Evolutionary conservation across 1,140 invertebrate species (phyloP), one percentile per base, ranked within the genome.

Genomic region (Mycetomoellerius zeteki): DNA sequence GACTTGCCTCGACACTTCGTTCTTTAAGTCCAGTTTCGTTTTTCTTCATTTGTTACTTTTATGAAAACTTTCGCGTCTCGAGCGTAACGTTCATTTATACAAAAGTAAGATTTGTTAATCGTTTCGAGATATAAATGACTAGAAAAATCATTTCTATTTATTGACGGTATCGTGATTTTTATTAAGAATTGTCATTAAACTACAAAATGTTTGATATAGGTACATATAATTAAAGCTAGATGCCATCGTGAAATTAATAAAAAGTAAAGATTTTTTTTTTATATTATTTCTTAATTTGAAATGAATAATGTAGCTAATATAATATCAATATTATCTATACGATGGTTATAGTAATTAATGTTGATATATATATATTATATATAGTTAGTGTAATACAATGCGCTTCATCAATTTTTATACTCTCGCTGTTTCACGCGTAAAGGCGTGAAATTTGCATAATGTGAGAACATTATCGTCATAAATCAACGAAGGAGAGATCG

Each of bases 381-480:
- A 19, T 73, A 6, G 7, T 75, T 24, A 3, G n/a, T 33, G 16
- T 37, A 56, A n/a, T 54, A 54, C 6, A 21, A 60, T 30, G 27
- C 37, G 8, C 65, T 65, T 75, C n/a, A 24, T 54, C 52, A 30
- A 54, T 54, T 77, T 64, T 64, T 77, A 37, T 47, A 77, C 76
- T 78, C 24, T 47, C 43, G 60, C 33, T 30, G 60, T 50, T 78
- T 65, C 37, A 65, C 43, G 76, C 30, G 8, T 43, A 19, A 64
- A 77, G 37, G 24, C 37, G 19, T 24, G 37, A 77, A 50, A 78
- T 78, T 78, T 78, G 60, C 76, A 78, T 78, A 78, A 78, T 10
- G 76, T 33, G 60, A 24, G 37, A 78, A 65, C 60, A 78, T 78
- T 65, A 65, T 54, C 50, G 30, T 16, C 21, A 71, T 71, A 71